These are phyloP conservation scores for Cyanoramphus novaezelandiae DNA, from an alignment of 2,113 vertebrate genomes.

Conservation along the genomic window DNA sequence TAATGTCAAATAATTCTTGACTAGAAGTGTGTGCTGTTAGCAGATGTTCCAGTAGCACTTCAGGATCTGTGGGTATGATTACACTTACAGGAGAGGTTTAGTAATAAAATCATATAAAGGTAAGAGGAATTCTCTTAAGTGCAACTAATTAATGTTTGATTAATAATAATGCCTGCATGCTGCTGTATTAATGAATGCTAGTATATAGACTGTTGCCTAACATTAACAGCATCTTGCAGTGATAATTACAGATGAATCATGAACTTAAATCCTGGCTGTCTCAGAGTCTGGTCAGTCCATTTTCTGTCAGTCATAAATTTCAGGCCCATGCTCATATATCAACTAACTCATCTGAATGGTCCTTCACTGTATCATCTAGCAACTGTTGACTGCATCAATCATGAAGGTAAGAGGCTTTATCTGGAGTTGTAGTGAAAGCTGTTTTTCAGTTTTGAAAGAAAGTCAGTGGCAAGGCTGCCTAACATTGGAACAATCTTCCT, in stretches of 20 bases:
- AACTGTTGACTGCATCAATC: not conserved
- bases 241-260: not conserved
- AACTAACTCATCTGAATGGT: not conserved
- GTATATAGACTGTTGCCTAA: not conserved
- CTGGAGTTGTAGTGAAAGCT: not conserved
- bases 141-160: not conserved
- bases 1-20: not conserved
- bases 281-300: not conserved
- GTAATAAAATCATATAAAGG: not conserved
- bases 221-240: not conserved
- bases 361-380: not conserved
- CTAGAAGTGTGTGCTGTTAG: not conserved
- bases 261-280: not conserved
- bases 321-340: not conserved
- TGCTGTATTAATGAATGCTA: not conserved
- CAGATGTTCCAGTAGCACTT: not conserved
- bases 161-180: not conserved
- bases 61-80: not conserved
- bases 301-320: not conserved
- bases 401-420: not conserved
- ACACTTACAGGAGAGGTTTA: not conserved
- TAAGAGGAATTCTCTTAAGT: not conserved
- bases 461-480: not conserved
- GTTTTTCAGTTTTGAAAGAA: not conserved
- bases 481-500: not conserved